These are phyloP conservation scores for Crotalus helleri DNA, from an alignment of 2,113 vertebrate species.

Conservation along the genomic window DNA sequence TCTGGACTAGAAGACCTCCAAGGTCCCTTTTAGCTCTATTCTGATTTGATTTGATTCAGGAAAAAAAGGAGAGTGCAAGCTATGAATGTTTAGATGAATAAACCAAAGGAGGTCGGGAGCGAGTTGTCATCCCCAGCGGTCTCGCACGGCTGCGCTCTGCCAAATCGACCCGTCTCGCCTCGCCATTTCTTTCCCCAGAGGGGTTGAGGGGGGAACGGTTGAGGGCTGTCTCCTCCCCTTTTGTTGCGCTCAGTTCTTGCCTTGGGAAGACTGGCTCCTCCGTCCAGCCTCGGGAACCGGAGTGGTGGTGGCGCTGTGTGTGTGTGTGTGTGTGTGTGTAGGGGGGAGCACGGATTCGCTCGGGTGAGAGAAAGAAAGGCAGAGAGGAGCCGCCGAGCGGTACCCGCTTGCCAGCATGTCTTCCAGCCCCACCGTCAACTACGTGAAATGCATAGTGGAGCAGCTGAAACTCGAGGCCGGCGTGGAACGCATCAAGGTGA, in stretches of 20 bases:
- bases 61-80: neutral
- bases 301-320: neutral
- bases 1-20: too few relatives aligned
- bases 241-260: neutral
- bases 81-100: too few relatives aligned
- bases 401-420: slow-evolving; percentile 72
- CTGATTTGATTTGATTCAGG: neutral
- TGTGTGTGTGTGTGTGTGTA: too few relatives aligned
- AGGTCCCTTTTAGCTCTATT: too few relatives aligned
- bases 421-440: slow-evolving; percentile 79
- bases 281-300: neutral
- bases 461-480: slow-evolving; percentile 89
- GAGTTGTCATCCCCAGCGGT: neutral
- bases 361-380: neutral
- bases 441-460: slow-evolving; percentile 83
- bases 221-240: neutral
- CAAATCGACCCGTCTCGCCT: neutral
- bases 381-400: neutral
- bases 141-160: neutral
- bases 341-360: neutral
- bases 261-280: neutral
- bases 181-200: neutral
- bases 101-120: neutral
- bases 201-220: neutral
- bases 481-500: slow-evolving; percentile 89